A percentile compares a stretch with the other conserved stretches of the same genome.
phyloP scores from a whole-genome alignment of 2,888 invertebrate species.

The Drosophila vallismaia region DNA sequence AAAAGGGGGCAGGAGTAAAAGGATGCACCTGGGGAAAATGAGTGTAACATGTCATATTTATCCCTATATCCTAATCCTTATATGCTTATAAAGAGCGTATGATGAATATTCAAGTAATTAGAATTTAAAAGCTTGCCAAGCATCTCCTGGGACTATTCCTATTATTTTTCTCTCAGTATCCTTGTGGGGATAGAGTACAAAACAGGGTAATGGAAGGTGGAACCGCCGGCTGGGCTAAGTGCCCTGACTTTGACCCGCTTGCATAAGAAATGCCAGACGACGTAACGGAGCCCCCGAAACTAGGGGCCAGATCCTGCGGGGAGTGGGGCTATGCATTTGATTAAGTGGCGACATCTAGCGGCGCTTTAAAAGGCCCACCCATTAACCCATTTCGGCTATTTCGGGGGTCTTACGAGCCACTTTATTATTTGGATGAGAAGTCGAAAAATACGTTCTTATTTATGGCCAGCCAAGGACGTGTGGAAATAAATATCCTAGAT shows the following conservation, averaged over 20 bases:
- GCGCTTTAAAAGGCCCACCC: constrained; percentile 14
- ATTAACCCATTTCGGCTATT: constrained; percentile 26
- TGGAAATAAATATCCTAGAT: not conserved
- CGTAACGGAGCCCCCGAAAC: constrained; percentile 4
- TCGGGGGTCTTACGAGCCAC: not conserved
- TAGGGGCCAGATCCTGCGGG: not conserved
- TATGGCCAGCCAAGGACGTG: not conserved
- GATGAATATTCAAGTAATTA: no score
- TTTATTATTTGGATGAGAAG: not conserved
- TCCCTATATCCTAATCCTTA: not conserved
- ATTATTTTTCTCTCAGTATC: not conserved
- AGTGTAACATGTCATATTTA: not conserved
- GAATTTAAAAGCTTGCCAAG: not conserved
- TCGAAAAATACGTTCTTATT: not conserved
- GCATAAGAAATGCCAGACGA: constrained; percentile 55
- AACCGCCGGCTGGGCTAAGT: constrained; percentile 50
- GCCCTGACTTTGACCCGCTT: constrained; percentile 72
- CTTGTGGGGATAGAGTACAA: not conserved
- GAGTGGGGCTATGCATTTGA: constrained; percentile 38
- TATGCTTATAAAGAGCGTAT: no score
- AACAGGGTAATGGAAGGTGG: not conserved
- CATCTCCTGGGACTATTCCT: not conserved
- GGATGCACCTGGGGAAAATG: not conserved
- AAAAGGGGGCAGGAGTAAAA: not conserved
- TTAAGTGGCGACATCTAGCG: constrained; percentile 33